Base-by-base conservation (phyloP, 2,113 vertebrate species). In the Opisthocomus hoazin region DNA sequence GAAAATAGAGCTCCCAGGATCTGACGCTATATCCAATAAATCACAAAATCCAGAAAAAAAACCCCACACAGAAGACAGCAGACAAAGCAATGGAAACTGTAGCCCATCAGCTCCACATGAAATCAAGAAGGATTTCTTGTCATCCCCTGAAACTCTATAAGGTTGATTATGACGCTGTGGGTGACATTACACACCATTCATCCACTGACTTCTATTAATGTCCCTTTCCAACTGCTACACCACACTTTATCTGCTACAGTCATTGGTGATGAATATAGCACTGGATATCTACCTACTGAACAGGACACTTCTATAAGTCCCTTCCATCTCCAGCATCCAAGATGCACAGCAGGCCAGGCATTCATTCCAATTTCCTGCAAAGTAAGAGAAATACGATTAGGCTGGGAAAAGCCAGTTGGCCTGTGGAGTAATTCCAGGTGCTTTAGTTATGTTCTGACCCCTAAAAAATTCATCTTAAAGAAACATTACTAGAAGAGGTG, bases 41-140 rank as follows among this genome's bases (percentile, higher is more conserved):
- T 34, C 30, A 71, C 1, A 7, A 91, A 75, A 66, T 45, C 51
- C 3, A n/a, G 16, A 12, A 9, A 26, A 19, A 64, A 69, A 24
- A 11, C 0, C 0, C 3, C 30, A 50, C 37, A 63, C 4, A 65
- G 12, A 8, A 65, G 12, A 8, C 27, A 83, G 32, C 6, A 85
- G 22, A 45, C 22, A 80, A 83, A 46, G 9, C 11, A 73, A 50
- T 0, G 9, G 41, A 78, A 81, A 86, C 12, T 54, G 58, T 7
- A 41, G 37, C 20, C 27, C 24, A 18, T 82, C 50, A 54, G 23
- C 16, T 81, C 14, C 23, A 68, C 8, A 23, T 22, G 12, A 71
- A 78, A 75, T 77, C 64, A 54, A 45, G 22, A 73, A 54, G 21
- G 21, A 64, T 81, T 93, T 90, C 43, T 74, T 70, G 30, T 36